A percentile compares a stretch with the other conserved stretches of the same genome.
Evolutionary conservation across 2,888 invertebrate genomes (phyloP).

Genomic region (Dilophus febrilis): DNA sequence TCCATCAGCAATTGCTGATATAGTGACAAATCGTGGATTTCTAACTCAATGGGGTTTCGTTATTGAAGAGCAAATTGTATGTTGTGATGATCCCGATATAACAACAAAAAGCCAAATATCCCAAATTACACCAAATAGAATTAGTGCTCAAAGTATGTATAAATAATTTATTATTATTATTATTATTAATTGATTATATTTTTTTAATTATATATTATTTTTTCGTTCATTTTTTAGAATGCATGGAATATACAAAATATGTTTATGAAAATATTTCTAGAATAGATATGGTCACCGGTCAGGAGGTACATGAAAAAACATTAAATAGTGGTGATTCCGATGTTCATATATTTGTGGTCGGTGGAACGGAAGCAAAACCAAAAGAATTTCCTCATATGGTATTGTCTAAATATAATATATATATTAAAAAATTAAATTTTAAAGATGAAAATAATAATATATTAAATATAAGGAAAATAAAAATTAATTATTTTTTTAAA

Average conservation of each 20-base stretch:
- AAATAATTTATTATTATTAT: not conserved
- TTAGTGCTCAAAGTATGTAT: not conserved
- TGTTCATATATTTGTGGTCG: slow-evolving; percentile 11
- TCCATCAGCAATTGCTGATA: slow-evolving; percentile 5
- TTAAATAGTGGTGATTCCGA: not conserved
- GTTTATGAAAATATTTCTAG: too few species aligned
- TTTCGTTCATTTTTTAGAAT: too few species aligned
- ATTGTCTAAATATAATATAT: too few species aligned
- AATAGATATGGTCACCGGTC: too few species aligned
- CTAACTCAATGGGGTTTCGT: slow-evolving; percentile 14
- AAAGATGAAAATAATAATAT: too few species aligned
- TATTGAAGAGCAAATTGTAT: slow-evolving; percentile 13
- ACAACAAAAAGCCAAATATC: too few species aligned
- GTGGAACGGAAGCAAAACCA: not conserved
- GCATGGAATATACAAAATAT: too few species aligned
- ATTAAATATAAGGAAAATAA: too few species aligned
- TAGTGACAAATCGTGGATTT: not conserved
- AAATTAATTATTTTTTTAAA: too few species aligned
- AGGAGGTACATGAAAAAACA: too few species aligned
- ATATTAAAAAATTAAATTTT: too few species aligned
- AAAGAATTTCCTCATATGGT: slow-evolving; percentile 6
- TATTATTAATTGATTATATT: not conserved
- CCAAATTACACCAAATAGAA: not conserved
- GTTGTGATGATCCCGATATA: slow-evolving; percentile 13
- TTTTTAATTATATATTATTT: too few species aligned